Base-by-base conservation (phyloP, 2,888 invertebrate genomes). In the Chymomyza caudatula region DNA sequence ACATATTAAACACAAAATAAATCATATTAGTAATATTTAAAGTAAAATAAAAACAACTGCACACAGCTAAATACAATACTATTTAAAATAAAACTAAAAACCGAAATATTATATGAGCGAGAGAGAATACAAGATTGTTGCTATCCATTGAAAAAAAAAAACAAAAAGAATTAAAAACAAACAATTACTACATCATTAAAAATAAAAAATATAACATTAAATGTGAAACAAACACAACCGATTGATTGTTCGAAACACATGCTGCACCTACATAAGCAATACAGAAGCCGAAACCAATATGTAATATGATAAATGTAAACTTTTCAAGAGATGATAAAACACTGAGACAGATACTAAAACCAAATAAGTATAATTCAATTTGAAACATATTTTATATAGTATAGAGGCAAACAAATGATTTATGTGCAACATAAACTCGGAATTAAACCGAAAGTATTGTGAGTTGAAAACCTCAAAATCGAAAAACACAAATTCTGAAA, bases 81-180 rank as follows among this genome's bases (percentile, higher is more conserved):
- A 79, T 78, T 81, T 84, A 75, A 78, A 77, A 73, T 69, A 74
- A 67, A 76, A 82, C 71, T 75, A 73, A 64, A 73, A 80, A 74
- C 72, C 83, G 73, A 80, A 85, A 83, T 78, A 78, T 74, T 81
- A 86, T 86, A 78, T 84, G 86, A 82, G 79, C 85, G 88, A 87
- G 89, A 88, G 89, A 89, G 89, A 89, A 87, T 88, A 89, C 86
- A 89, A 88, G 89, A 89, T 88, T 88, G 89, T 89, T 88, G 88
- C 88, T 88, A 88, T 77, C 86, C 84, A 85, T 78, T 76, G 70
- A 83, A 85, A 83, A 76, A 65, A 72, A 68, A 73, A 74, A 77
- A 84, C n/a, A n/a, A n/a, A n/a, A n/a, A n/a, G n/a, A n/a, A n/a
- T n/a, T 64, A 73, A 70, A 58, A 67, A 66, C 29, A 65, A 59